Evolutionary conservation across 2,797 vertebrate genomes (phyloP), one percentile per base, ranked within the genome.

Genomic region (Macropodus opercularis): DNA sequence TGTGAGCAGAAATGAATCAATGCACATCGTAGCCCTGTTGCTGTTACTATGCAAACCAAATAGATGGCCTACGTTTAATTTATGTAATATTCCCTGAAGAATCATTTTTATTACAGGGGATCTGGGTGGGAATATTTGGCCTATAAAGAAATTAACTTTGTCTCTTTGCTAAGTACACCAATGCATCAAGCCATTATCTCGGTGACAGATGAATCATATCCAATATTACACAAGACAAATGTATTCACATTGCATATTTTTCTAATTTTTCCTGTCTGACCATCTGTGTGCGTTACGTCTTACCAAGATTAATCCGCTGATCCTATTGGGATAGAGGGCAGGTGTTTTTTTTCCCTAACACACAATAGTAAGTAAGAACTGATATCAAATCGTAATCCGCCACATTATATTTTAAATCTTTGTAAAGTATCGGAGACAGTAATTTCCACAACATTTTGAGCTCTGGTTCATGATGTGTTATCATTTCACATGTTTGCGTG

Each of bases 201-300:
- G n/a, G 52, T 80, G 78, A 90, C 89, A 93, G 91, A 94, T 93
- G 91, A 95, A 95, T 95, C 90, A 86, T 89, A 92, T 91, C 93
- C 91, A 89, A 93, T 93, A 94, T 94, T 93, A 91, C 81, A 85
- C 91, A 88, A 91, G 92, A 92, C 90, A 88, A 93, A 94, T 92
- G 91, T 93, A 95, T 95, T 95, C 94, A 93, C 94, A 93, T 93
- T 94, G 94, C 93, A 93, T 93, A 94, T 93, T 94, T 95, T 93
- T 94, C 92, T 94, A 94, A 95, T 95, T 95, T 94, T 94, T 94
- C 89, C 91, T 94, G 93, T 94, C 92, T 90, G 94, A 94, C 94
- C 94, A 95, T 95, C 94, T 95, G 95, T 93, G 93, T 90, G 90
- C 91, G 91, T 93, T 93, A 93, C 93, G 85, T 90, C 91, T 93